phyloP scores from a whole-genome alignment of 2,797 vertebrate species.

The Lepus townsendii region DNA sequence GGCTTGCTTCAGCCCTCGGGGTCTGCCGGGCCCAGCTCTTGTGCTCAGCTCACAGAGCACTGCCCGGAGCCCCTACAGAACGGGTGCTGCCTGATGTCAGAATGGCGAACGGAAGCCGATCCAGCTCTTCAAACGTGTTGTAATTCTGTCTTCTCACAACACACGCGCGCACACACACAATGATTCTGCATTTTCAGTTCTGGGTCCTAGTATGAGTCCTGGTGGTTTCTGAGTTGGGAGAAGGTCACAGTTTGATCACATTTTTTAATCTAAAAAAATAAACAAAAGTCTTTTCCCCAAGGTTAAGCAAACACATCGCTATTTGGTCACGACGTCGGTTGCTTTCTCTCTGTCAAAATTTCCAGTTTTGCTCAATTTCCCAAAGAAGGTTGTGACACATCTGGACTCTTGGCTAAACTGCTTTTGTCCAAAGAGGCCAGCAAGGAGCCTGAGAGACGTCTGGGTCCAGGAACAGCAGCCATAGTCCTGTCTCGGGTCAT shows the following conservation, averaged over 20 bases:
- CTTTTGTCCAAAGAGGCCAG: slow-evolving; percentile 61
- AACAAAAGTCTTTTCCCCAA: not conserved
- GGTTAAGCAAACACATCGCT: slow-evolving; percentile 46
- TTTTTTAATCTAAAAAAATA: slow-evolving; percentile 7
- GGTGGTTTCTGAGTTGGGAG: not conserved
- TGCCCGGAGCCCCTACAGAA: not conserved
- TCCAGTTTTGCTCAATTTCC: slow-evolving; percentile 63
- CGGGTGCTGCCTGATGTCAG: not conserved
- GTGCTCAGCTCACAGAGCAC: not conserved
- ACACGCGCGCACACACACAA: not conserved
- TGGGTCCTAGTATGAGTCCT: not conserved
- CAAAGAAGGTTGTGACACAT: not conserved
- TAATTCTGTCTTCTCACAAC: not conserved
- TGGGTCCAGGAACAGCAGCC: not conserved
- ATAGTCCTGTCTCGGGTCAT: too few species aligned
- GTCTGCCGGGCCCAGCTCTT: too few species aligned
- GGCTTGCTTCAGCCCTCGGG: not conserved
- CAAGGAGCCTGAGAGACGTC: not conserved
- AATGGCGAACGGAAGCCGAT: not conserved
- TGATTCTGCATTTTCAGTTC: not conserved
- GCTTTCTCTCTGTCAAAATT: slow-evolving; percentile 59
- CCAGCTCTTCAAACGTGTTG: not conserved
- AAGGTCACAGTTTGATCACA: not conserved
- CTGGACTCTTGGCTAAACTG: slow-evolving; percentile 29
- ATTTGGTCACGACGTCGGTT: slow-evolving; percentile 18